Conservation (phyloP, 2,797 vertebrate species). For the Enteromius paludinosus region DNA sequence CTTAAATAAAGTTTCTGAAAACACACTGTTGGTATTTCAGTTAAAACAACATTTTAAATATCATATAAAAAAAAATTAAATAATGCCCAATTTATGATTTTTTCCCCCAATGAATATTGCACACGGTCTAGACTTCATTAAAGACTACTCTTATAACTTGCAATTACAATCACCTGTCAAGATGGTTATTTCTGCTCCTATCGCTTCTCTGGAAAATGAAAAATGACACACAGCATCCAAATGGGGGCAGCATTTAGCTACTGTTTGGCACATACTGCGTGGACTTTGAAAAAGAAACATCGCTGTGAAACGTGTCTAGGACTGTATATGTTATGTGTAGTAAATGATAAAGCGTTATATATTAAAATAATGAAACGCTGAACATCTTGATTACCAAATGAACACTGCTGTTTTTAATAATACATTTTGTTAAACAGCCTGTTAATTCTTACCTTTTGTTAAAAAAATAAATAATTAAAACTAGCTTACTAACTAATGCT, state of each 20-base stretch:
- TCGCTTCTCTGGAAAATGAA: background rate
- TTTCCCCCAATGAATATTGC: background rate
- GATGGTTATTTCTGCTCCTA: background rate
- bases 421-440: background rate
- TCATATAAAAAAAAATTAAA: background rate
- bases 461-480: background rate
- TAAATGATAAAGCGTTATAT: no score
- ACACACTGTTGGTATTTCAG: background rate
- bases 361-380: background rate
- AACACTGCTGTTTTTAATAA: background rate
- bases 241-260: constrained; percentile 28
- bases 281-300: background rate
- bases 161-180: background rate
- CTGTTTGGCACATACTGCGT: background rate
- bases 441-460: no score
- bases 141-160: background rate
- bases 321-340: background rate
- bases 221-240: constrained; percentile 2
- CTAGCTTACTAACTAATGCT: background rate
- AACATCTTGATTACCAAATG: background rate
- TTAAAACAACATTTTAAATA: background rate
- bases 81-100: background rate
- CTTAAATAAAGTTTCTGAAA: constrained; percentile 28
- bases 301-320: background rate
- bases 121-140: background rate